phyloP scores from a whole-genome alignment of 2,113 vertebrate species.

The Carassius gibelio region DNA sequence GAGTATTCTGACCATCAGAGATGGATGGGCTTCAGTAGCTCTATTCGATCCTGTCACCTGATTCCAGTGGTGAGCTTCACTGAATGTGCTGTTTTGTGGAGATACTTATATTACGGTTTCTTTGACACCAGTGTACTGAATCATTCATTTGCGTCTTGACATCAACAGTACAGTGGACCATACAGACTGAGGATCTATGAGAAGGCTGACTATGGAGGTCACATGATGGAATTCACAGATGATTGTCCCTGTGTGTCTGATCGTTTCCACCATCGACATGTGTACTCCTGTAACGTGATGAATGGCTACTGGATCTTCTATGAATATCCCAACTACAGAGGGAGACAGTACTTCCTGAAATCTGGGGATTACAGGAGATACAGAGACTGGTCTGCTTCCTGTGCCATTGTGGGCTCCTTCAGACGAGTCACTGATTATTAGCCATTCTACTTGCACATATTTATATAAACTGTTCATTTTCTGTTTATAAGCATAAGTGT shows the following conservation, averaged over 20 bases:
- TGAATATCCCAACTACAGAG: constrained; percentile 79
- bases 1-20: constrained; percentile 75
- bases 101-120: neutral
- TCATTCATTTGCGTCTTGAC: constrained; percentile 12
- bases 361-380: constrained; percentile 77
- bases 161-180: constrained; percentile 72
- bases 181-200: constrained; percentile 80
- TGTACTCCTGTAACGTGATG: constrained; percentile 80
- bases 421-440: constrained; percentile 76
- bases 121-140: constrained; percentile 23
- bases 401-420: constrained; percentile 78
- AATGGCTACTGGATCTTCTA: constrained; percentile 82
- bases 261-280: constrained; percentile 76
- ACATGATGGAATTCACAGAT: constrained; percentile 80
- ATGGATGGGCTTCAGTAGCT: constrained; percentile 69
- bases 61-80: constrained; percentile 72
- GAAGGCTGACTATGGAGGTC: constrained; percentile 77
- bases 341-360: constrained; percentile 78
- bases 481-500: constrained; percentile 66
- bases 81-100: neutral
- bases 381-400: constrained; percentile 77
- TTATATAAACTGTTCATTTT: constrained; percentile 72
- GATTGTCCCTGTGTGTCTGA: constrained; percentile 79
- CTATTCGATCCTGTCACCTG: constrained; percentile 73
- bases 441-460: constrained; percentile 63